Conservation (phyloP, 2,888 invertebrate species). For the Brenthis hecate region DNA sequence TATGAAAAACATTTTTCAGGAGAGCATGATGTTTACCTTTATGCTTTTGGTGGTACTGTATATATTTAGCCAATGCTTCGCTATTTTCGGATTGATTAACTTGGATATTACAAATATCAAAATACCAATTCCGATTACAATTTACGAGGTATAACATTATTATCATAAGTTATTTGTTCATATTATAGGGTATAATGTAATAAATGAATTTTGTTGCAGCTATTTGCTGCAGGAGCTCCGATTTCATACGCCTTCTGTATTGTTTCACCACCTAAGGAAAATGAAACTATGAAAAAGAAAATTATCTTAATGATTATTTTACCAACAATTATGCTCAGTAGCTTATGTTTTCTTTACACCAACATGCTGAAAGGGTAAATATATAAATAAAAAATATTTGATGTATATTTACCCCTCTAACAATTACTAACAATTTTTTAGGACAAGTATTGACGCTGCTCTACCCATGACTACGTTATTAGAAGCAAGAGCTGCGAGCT, state of each 20-base stretch:
- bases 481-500: constrained; percentile 82
- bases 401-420: constrained; percentile 17
- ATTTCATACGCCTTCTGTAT: constrained; percentile 73
- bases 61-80: constrained; percentile 75
- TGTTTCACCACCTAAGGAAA: constrained; percentile 60
- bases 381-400: constrained; percentile 2
- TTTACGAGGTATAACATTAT: constrained; percentile 63
- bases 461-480: constrained; percentile 83
- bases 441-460: constrained; percentile 81
- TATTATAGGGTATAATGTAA: constrained; percentile 3
- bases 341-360: constrained; percentile 71
- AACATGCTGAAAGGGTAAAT: constrained; percentile 74
- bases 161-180: neutral
- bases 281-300: constrained; percentile 60
- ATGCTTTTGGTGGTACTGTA: constrained; percentile 69
- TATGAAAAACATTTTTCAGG: constrained; percentile 56
- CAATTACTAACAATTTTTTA: constrained; percentile 42
- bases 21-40: constrained; percentile 77
- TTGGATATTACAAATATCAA: constrained; percentile 73
- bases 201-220: constrained; percentile 50
- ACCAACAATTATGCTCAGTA: constrained; percentile 63
- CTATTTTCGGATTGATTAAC: constrained; percentile 74
- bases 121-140: constrained; percentile 71
- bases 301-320: constrained; percentile 64
- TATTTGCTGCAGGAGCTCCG: constrained; percentile 75